These are phyloP conservation scores for Andrena marginata DNA, from an alignment of 2,888 invertebrate species.

Conservation along the genomic window DNA sequence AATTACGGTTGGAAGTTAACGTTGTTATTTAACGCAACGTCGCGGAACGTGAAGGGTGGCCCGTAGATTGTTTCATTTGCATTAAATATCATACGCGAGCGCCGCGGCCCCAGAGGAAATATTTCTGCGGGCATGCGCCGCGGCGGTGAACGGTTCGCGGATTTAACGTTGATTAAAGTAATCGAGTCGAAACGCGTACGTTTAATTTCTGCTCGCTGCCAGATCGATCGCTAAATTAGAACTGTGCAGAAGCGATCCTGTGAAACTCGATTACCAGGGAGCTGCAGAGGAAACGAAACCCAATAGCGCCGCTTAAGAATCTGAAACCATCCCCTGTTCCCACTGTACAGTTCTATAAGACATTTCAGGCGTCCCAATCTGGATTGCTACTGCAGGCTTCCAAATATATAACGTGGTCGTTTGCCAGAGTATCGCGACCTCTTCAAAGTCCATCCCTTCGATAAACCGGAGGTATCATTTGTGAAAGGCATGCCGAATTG, in stretches of 20 bases:
- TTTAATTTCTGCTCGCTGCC: slow-evolving; percentile 4
- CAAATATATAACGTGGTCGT: no score
- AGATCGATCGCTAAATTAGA: slow-evolving; percentile 13
- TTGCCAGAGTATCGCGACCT: no score
- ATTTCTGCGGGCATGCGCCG: not conserved
- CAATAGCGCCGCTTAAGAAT: not conserved
- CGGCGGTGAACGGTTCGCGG: not conserved
- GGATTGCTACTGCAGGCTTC: no score
- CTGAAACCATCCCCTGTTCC: no score
- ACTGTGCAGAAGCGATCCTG: not conserved
- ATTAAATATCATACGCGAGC: slow-evolving; percentile 4
- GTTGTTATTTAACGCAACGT: not conserved
- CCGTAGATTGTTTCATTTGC: slow-evolving; percentile 15
- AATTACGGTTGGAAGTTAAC: not conserved
- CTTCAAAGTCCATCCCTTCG: no score
- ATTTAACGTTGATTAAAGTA: slow-evolving; percentile 17
- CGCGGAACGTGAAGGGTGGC: not conserved
- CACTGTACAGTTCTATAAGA: no score
- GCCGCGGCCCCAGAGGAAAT: not conserved
- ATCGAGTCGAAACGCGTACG: slow-evolving; percentile 10
- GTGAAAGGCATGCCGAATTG: no score
- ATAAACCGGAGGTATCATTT: no score
- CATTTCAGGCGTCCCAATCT: no score
- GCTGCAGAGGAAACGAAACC: not conserved
- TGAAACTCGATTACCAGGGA: not conserved